Conservation (phyloP, 1,140 invertebrate genomes). For the Mesaphorura yosii region DNA sequence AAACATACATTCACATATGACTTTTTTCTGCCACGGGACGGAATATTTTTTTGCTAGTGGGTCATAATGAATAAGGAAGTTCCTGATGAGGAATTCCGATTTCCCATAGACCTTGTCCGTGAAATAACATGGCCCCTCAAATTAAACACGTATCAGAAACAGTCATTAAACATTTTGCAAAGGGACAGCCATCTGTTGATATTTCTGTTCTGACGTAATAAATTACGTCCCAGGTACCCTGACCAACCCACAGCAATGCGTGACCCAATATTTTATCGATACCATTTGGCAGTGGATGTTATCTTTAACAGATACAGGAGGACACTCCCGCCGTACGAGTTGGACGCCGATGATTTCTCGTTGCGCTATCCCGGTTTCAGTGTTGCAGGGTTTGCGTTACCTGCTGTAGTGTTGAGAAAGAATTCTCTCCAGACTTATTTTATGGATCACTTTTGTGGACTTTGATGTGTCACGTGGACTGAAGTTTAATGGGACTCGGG, state of each 20-base stretch:
- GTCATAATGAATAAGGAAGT: too few relatives aligned
- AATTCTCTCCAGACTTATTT: slow-evolving; percentile 9
- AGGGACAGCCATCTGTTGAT: too few relatives aligned
- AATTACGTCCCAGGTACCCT: too few relatives aligned
- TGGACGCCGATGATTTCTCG: slow-evolving; percentile 29
- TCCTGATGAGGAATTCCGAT: too few relatives aligned
- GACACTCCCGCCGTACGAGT: slow-evolving; percentile 35
- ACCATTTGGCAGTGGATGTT: slow-evolving; percentile 37
- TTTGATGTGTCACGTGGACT: slow-evolving; percentile 2
- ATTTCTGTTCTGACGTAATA: too few relatives aligned
- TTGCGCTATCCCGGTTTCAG: background rate
- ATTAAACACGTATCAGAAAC: too few relatives aligned
- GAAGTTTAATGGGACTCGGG: background rate
- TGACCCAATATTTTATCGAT: slow-evolving; percentile 40
- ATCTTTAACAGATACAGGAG: slow-evolving; percentile 39
- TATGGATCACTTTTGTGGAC: background rate
- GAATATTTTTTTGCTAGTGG: too few relatives aligned
- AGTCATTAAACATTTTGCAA: too few relatives aligned
- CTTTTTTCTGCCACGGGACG: too few relatives aligned
- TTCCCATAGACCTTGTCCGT: too few relatives aligned
- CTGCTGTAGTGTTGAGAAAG: background rate
- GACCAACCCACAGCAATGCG: slow-evolving; percentile 59
- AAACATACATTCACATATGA: too few relatives aligned
- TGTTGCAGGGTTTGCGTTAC: background rate
- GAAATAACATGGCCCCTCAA: too few relatives aligned